phyloP scores from a whole-genome alignment of 2,113 vertebrate genomes.

The Bubo bubo region DNA sequence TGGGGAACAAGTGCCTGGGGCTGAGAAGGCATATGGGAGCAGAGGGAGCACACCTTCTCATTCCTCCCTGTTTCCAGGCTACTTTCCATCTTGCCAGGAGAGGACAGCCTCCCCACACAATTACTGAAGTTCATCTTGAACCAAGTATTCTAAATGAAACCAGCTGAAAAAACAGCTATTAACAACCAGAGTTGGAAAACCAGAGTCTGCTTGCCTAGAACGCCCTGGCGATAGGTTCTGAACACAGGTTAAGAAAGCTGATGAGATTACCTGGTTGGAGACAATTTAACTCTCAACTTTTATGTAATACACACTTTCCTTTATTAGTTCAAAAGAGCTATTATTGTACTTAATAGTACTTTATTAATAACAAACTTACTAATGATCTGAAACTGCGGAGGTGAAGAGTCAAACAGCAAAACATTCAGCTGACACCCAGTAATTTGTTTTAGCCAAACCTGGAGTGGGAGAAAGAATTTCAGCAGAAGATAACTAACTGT shows the following conservation, averaged over 20 bases:
- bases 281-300: background rate
- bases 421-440: background rate
- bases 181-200: background rate
- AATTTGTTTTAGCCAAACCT: background rate
- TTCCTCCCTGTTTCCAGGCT: background rate
- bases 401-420: background rate
- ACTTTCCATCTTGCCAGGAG: background rate
- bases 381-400: background rate
- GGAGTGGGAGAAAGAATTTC: background rate
- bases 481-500: background rate
- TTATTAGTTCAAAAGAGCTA: background rate
- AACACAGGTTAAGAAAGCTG: background rate
- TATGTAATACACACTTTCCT: background rate
- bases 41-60: background rate
- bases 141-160: background rate
- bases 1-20: background rate
- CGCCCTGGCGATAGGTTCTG: background rate
- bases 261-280: background rate
- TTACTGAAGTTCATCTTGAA: background rate
- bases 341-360: background rate
- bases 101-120: background rate
- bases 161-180: background rate
- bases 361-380: background rate
- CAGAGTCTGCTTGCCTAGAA: background rate
- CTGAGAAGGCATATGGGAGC: background rate